Conservation (phyloP, 1,140 invertebrate genomes). For the Phymorhynchus buccinoides region DNA sequence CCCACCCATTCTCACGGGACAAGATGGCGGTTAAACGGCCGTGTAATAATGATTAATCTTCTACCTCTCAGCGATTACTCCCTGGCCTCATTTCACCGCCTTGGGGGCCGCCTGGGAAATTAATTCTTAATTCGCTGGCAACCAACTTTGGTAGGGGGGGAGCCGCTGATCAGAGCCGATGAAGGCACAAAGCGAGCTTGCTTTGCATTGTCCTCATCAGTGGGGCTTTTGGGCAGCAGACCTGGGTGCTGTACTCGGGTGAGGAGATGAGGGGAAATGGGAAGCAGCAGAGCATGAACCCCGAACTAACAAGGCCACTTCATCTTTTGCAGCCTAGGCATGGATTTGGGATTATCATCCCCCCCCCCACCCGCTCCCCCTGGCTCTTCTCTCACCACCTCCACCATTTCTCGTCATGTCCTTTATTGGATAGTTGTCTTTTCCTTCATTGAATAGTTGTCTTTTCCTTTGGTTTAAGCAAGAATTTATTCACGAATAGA, state of each 20-base stretch:
- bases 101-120: conserved; percentile 42
- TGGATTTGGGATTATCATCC: no score
- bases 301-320: background rate
- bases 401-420: no score
- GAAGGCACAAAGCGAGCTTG: background rate
- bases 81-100: conserved; percentile 44
- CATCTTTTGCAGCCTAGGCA: no score
- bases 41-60: conserved; percentile 49
- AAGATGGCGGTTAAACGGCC: conserved; percentile 39
- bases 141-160: conserved; percentile 33
- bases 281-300: background rate
- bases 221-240: no score
- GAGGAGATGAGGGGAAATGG: background rate
- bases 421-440: no score
- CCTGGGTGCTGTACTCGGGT: background rate
- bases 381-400: no score
- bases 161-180: conserved; percentile 12
- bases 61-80: conserved; percentile 43
- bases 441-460: background rate
- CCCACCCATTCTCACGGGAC: conserved; percentile 22
- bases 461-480: no score
- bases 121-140: conserved; percentile 48
- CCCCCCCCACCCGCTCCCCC: no score
- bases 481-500: no score
- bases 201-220: no score